phyloP scores from a whole-genome alignment of 2,797 vertebrate species.

The Bovichtus diacanthus region DNA sequence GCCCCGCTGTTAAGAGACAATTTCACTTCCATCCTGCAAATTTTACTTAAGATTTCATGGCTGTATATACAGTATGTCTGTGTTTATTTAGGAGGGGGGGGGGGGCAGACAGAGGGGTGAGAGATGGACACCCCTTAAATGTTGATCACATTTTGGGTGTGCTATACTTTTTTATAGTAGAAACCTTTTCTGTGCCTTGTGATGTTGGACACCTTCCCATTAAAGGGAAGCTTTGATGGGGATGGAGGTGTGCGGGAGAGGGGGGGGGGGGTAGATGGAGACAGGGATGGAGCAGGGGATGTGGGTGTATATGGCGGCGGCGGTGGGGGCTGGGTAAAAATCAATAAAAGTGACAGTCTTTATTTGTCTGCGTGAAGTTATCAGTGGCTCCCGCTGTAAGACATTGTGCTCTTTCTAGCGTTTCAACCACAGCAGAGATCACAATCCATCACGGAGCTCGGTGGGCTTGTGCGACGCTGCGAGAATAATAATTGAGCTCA shows the following conservation, averaged over 20 bases:
- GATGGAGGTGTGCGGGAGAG: constrained; percentile 31
- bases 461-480: constrained; percentile 69
- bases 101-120: constrained; percentile 15
- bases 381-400: constrained; percentile 84
- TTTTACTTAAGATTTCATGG: constrained; percentile 66
- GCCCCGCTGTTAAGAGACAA: constrained; percentile 77
- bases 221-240: constrained; percentile 63
- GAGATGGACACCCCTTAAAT: constrained; percentile 43
- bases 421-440: constrained; percentile 81
- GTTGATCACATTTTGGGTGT: constrained; percentile 60
- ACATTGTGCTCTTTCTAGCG: constrained; percentile 82
- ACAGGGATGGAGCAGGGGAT: constrained; percentile 59
- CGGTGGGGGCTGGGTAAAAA: constrained; percentile 66
- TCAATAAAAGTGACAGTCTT: constrained; percentile 86
- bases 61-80: constrained; percentile 47
- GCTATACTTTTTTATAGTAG: constrained; percentile 39
- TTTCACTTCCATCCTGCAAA: constrained; percentile 75
- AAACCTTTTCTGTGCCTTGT: constrained; percentile 47
- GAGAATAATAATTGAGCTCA: constrained; percentile 84
- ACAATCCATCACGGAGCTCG: constrained; percentile 84
- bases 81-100: constrained; percentile 48
- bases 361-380: constrained; percentile 90
- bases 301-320: constrained; percentile 54
- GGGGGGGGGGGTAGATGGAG: constrained; percentile 1
- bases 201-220: constrained; percentile 60